Base-by-base conservation (phyloP, 2,888 invertebrate genomes). In the Argyresthia albistria region DNA sequence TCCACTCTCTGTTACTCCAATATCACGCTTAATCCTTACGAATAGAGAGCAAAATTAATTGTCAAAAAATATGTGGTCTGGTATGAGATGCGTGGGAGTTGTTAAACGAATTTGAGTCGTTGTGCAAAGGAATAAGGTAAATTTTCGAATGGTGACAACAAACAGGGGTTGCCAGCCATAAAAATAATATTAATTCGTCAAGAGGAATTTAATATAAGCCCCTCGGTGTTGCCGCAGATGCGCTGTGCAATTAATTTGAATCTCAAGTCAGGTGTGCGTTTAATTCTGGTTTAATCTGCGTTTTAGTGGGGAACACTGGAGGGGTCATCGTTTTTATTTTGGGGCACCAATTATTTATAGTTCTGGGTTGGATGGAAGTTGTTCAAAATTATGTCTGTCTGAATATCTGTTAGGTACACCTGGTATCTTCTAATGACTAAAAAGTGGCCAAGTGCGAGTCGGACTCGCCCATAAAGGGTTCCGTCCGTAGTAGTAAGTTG, bases 121-220 rank as follows among this genome's bases (percentile, higher is more conserved):
- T 15, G 14, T 6, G 10, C 45, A 8, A 8, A 4, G 14, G 14
- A 45, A 45, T 10, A 15, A 3, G 45, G 45, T 15, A 4, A 8
- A 6, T 45, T 45, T 45, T 45, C 1, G 15, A 10, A 0, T 2
- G 14, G 4, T 7, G 14, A 1, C 8, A 9, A 1, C 10, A 14
- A 10, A 9, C 14, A 45, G 45, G 67, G 67, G 56, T 64, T 60
- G 64, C 64, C 60, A 56, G 39, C 51, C 9, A 54, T 56, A 65
- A 67, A 66, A 70, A 69, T 70, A 72, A 76, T 70, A 76, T 73
- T 70, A 73, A 76, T 75, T 66, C 70, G 64, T 66, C 66, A 67
- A 63, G 60, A 65, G 69, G 73, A 71, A 72, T 73, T 67, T 67
- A 69, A 73, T 73, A 73, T 73, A 72, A 75, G 67, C 75, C 75